Base-by-base conservation (phyloP, 2,113 vertebrate genomes). In the Psephotus haematonotus region DNA sequence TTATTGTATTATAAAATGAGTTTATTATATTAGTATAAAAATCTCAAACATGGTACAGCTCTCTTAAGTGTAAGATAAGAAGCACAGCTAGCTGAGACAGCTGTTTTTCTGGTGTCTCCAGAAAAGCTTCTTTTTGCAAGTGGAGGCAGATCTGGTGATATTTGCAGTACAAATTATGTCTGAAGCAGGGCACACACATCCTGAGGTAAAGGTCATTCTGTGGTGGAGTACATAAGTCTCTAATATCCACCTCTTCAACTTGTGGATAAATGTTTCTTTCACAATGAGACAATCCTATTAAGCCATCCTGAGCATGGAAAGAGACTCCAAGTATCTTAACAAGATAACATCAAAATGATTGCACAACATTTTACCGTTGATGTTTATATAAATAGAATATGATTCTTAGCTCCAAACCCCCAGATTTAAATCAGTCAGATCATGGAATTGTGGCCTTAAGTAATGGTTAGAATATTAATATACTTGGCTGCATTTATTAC, bases 241-340 rank as follows among this genome's bases (percentile, higher is more conserved):
- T 86, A 79, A 88, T 82, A 84, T 39, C 92, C 52, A 76, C 44
- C 57, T 76, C 62, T 69, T 96, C 86, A 93, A 82, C 86, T 63
- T n/a, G 17, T 62, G 44, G 11, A 91, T 78, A 65, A 96, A 93
- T 75, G 41, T 64, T 79, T 79, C 86, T 95, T 95, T 94, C 92
- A 94, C 64, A 53, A 57, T 29, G 25, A 84, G 37, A 43, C 93
- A 96, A 94, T 91, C 93, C 57, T 78, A 52, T 86, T 96, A 92
- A 91, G 31, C 39, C 65, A 89, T 91, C 49, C 41, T 28, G 22
- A 88, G 55, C 68, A 41, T 25, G 49, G 62, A 62, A 70, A 94
- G 55, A 63, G n/a, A 93, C 39, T 43, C 43, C 19, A 70, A 90
- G 39, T 47, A 53, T 86, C 64, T 13, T 72, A 91, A 72, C 27